Base-by-base conservation (phyloP, 2,888 invertebrate species). In the Schizaphis graminum region DNA sequence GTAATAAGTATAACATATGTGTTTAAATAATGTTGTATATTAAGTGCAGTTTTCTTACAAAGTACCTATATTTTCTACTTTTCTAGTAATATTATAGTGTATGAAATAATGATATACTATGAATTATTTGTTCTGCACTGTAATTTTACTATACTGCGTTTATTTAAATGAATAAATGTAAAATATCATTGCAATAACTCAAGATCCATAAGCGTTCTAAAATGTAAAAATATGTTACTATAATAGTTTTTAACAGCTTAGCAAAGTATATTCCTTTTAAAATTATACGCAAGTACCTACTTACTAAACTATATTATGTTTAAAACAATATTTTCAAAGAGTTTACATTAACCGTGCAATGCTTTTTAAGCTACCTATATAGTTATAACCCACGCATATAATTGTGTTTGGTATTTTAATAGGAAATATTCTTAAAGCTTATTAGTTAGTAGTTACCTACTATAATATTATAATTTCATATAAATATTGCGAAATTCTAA, bases 271-370 rank as follows among this genome's bases (percentile, higher is more conserved):
- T 35, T 77, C 16, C 35, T 77, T 77, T 77, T 35, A 35, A 35
- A 35, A 35, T 77, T 35, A 77, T 77, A 67, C 1, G 7, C 35
- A 35, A 8, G 77, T 77, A 77, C 35, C 35, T 77, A 77, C 35
- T 77, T 77, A 77, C 2, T 77, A 35, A 77, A 77, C n/a, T n/a
- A 44, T 49, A 28, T 16, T 47, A 5, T 86, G 16, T 86, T 44
- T 86, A 47, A 87, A 49, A 87, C n/a, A 16, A 44, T 87, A 87
- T 49, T 87, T 87, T 49, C 28, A 49, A 87, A 47, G n/a, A 49
- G 44, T 4, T 47, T 49, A 87, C 13, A 8, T 49, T 87, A 87
- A 49, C 49, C 49, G 49, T 49, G 47, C 16, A 87, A 47, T 49
- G n/a, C 7, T 87, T 87, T 85, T n/a, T 87, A n/a, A 87, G 8